A percentile compares a stretch with the other conserved stretches of the same genome.
Conservation (phyloP, 1,140 invertebrate species). For the Ooceraea biroi region DNA sequence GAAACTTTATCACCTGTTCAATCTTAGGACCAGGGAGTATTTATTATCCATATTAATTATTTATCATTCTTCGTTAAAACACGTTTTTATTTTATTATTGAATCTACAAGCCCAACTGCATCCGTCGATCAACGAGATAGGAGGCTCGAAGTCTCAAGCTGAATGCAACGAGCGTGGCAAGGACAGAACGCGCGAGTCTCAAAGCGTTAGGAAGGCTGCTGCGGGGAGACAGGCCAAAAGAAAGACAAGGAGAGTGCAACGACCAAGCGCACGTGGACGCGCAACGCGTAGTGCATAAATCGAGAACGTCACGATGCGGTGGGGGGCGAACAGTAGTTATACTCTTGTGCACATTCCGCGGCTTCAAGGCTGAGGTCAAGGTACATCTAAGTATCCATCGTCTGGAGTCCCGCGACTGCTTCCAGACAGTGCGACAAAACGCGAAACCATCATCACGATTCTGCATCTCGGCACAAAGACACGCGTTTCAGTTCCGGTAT, state of each 20-base stretch:
- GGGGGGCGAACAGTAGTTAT: conserved; percentile 66
- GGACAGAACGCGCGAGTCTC: background rate
- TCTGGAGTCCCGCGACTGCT: conserved; percentile 28
- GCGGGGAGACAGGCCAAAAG: conserved; percentile 7
- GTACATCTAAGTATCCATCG: conserved; percentile 78
- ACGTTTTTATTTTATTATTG: too few species aligned
- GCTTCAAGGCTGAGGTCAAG: conserved; percentile 83
- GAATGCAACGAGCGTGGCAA: conserved; percentile 32
- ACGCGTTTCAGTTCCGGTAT: too few species aligned
- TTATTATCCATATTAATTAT: too few species aligned
- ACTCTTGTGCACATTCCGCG: conserved; percentile 76
- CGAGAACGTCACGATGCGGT: conserved; percentile 77
- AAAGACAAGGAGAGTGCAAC: conserved; percentile 64
- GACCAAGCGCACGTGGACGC: conserved; percentile 69
- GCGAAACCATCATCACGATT: background rate
- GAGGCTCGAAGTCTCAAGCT: background rate
- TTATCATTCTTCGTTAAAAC: too few species aligned
- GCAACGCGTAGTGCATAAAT: conserved; percentile 51
- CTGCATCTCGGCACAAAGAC: background rate
- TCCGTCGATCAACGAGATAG: conserved; percentile 13
- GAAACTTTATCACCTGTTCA: too few species aligned
- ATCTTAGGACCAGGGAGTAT: too few species aligned
- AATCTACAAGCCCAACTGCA: background rate
- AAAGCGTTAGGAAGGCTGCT: conserved; percentile 27
- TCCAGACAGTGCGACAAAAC: background rate